phyloP scores from a whole-genome alignment of 2,797 vertebrate species.

The Caiman crocodilus region DNA sequence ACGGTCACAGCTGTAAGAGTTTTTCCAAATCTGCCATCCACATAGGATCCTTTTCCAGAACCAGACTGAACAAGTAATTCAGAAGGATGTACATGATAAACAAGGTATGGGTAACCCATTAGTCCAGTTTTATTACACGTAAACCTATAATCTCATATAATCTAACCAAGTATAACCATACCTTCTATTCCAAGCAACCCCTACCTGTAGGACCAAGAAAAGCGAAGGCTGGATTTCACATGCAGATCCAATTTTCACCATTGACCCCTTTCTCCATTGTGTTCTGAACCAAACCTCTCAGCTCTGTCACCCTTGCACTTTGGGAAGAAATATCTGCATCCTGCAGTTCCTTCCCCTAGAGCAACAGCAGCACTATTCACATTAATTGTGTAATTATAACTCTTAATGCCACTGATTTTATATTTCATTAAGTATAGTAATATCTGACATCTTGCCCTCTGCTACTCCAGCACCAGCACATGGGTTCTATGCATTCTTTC shows the following conservation, averaged over 20 bases:
- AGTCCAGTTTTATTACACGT: rapidly evolving
- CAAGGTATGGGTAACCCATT: rapidly evolving
- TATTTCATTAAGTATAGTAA: background rate
- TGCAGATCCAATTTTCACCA: background rate
- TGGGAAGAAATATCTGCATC: background rate
- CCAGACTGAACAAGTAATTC: rapidly evolving
- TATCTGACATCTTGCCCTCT: too few relatives aligned
- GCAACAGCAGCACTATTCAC: background rate
- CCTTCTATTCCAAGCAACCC: background rate
- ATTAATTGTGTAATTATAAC: background rate
- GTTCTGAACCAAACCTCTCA: background rate
- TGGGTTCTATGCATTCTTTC: background rate
- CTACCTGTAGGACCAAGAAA: background rate
- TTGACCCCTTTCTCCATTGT: background rate
- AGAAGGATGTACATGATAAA: rapidly evolving
- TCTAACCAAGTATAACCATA: background rate
- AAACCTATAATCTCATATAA: background rate
- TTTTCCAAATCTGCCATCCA: background rate
- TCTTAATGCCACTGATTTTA: background rate
- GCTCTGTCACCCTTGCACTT: background rate
- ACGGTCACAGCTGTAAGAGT: rapidly evolving
- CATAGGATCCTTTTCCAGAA: background rate
- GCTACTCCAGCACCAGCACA: too few relatives aligned
- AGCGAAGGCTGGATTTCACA: background rate
- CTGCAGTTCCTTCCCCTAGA: background rate